Percentiles rank a stretch among this genome's conserved stretches.
These are phyloP conservation scores for Hydra vulgaris DNA, from an alignment of 30 jellyfish, hydroid and myxozoan species.

Conservation along the genomic window DNA sequence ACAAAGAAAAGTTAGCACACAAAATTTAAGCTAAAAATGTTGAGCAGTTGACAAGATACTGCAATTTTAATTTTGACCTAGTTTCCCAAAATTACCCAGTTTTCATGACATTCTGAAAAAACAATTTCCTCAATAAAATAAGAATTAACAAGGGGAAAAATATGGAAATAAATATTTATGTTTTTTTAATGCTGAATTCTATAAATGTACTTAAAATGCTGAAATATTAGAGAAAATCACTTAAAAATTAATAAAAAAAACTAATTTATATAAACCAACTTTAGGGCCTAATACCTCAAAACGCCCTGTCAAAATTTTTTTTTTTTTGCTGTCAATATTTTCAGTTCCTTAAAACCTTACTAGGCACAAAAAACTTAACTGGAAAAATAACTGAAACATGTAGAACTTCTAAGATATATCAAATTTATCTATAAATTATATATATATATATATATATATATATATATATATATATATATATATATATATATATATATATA, in stretches of 20 bases:
- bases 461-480: no score
- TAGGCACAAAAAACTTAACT: not conserved
- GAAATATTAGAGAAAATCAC: no score
- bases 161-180: not conserved
- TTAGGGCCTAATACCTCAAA: not conserved
- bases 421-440: not conserved
- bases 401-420: not conserved
- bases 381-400: not conserved
- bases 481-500: no score
- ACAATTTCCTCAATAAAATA: not conserved
- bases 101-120: not conserved
- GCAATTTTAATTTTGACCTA: not conserved
- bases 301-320: not conserved
- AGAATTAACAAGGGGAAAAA: not conserved
- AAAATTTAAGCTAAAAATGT: not conserved
- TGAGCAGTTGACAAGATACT: not conserved
- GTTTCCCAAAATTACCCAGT: not conserved
- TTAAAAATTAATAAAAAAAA: no score
- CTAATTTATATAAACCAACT: not conserved
- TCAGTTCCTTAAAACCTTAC: not conserved
- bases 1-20: not conserved
- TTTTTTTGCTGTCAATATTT: not conserved
- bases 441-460: no score
- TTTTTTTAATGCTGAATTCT: not conserved
- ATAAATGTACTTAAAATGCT: not conserved